phyloP scores from a whole-genome alignment of 2,888 invertebrate species.

The Phytoseiulus persimilis region DNA sequence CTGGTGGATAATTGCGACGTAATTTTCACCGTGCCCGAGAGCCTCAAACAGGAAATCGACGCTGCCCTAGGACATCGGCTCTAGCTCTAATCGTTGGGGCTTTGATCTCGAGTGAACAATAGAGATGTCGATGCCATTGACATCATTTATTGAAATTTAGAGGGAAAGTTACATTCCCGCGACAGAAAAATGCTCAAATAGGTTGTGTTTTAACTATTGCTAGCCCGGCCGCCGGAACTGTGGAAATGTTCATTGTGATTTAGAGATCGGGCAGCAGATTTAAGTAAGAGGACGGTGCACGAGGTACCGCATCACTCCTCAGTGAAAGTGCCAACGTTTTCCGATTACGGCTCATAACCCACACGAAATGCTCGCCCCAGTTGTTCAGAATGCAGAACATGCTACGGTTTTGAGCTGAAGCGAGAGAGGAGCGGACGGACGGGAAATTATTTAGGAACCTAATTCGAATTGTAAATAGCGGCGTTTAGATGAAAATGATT shows the following conservation, averaged over 20 bases:
- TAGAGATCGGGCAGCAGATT: not conserved
- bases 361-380: not conserved
- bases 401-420: not conserved
- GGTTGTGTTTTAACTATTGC: not conserved
- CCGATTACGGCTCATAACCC: not conserved
- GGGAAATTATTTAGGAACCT: not conserved
- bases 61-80: slow-evolving; percentile 10
- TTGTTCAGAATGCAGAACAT: not conserved
- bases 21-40: slow-evolving; percentile 31
- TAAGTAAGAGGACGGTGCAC: not conserved
- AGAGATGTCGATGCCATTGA: not conserved
- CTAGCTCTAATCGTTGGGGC: not conserved
- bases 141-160: not conserved
- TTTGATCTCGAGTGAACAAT: not conserved
- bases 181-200: not conserved
- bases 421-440: not conserved
- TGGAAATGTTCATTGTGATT: not conserved
- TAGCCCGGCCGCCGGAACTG: too few species aligned
- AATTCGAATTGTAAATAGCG: not conserved
- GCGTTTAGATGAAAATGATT: not conserved
- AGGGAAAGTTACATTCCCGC: not conserved
- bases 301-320: not conserved
- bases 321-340: not conserved
- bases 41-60: slow-evolving; percentile 22
- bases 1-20: slow-evolving; percentile 33